Evolutionary conservation across 53 echinoderm and acorn worm genomes (phyloP).

Genomic region (Luidia sarsii): DNA sequence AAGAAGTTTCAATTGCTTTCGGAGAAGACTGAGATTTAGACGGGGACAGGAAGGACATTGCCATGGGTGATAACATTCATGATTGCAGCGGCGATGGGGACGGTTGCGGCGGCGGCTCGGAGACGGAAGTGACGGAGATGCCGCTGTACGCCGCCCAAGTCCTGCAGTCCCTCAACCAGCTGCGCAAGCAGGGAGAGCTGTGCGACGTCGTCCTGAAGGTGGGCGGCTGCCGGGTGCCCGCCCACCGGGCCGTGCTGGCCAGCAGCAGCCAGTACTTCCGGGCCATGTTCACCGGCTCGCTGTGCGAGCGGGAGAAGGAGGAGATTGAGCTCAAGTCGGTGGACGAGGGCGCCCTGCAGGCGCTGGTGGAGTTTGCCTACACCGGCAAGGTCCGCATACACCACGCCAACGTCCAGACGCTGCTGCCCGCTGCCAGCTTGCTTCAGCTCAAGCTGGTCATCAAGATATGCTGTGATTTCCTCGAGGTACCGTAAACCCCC

Average conservation of each 20-base stretch:
- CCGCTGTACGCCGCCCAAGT: slow-evolving; percentile 44
- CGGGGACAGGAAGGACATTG: neutral
- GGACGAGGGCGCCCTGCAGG: slow-evolving; percentile 77
- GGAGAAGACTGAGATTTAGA: no score
- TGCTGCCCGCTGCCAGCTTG: slow-evolving; percentile 87
- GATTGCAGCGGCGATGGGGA: no score
- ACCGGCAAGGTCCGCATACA: slow-evolving; percentile 85
- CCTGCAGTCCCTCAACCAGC: slow-evolving; percentile 46
- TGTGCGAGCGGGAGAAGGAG: slow-evolving; percentile 87
- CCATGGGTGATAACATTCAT: slow-evolving; percentile 27
- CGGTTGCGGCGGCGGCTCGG: slow-evolving; percentile 11
- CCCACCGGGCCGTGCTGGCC: slow-evolving; percentile 82
- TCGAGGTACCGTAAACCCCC: slow-evolving; percentile 62
- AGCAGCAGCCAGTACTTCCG: slow-evolving; percentile 91
- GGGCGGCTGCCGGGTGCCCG: slow-evolving; percentile 67
- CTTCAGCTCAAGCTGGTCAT: slow-evolving; percentile 90
- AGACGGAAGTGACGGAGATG: slow-evolving; percentile 41
- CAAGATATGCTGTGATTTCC: slow-evolving; percentile 93
- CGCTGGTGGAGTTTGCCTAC: slow-evolving; percentile 85
- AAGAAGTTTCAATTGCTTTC: no score
- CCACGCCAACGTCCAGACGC: slow-evolving; percentile 81
- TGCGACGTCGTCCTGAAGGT: slow-evolving; percentile 83
- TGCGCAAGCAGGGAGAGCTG: slow-evolving; percentile 76
- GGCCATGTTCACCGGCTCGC: slow-evolving; percentile 92
- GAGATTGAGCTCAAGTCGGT: slow-evolving; percentile 95